Percentiles rank a stretch among this genome's conserved stretches.
Evolutionary conservation across 23 tunicate species (phyloP).

Genomic region (Diplosoma virens): DNA sequence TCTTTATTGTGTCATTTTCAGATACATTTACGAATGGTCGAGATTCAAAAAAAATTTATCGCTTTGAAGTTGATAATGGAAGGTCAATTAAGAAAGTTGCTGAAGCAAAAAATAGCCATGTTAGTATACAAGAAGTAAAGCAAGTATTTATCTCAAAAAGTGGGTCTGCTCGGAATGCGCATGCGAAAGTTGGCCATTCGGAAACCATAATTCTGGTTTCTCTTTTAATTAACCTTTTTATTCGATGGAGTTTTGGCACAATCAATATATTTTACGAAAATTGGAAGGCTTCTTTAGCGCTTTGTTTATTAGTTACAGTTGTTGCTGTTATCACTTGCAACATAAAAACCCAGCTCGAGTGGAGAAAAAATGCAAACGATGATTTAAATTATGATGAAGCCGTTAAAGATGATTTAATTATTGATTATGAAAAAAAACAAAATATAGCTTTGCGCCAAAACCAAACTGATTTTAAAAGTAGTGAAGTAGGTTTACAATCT

Average conservation of each 20-base stretch:
- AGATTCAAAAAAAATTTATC: no score
- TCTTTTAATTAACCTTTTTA: slow-evolving; percentile 20
- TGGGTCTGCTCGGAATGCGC: neutral
- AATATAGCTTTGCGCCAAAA: no score
- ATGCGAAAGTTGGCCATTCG: neutral
- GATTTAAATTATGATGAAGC: no score
- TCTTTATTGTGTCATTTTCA: neutral
- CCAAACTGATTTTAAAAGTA: no score
- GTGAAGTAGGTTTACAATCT: no score
- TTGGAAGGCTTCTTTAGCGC: slow-evolving; percentile 39
- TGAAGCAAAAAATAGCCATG: neutral
- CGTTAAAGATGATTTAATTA: no score
- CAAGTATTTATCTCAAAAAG: neutral
- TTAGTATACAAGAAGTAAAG: no score
- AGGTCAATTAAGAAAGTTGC: neutral
- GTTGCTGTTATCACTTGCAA: slow-evolving; percentile 13
- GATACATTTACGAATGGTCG: no score
- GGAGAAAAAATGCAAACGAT: no score
- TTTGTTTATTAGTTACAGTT: neutral
- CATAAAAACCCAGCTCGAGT: no score
- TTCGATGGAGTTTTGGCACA: slow-evolving; percentile 55
- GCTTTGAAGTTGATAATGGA: neutral
- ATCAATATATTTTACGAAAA: slow-evolving; percentile 52
- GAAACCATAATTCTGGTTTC: slow-evolving; percentile 23
- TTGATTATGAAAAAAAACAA: no score